Conservation (phyloP, 2,113 vertebrate species). For the Clarias magur region DNA sequence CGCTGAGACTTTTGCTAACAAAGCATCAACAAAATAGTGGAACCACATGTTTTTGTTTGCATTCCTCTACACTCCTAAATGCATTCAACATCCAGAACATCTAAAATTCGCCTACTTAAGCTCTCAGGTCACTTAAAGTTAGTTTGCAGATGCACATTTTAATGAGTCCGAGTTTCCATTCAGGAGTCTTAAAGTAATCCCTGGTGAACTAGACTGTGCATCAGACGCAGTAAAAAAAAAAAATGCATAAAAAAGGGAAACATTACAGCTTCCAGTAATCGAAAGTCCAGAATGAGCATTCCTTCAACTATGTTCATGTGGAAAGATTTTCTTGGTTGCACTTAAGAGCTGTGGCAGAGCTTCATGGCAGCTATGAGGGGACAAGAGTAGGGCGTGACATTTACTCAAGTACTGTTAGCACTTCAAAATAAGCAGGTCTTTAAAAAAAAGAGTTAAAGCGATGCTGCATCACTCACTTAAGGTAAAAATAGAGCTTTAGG, state of each 20-base stretch:
- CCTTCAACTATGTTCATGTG: neutral
- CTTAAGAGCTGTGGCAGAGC: neutral
- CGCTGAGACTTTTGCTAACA: neutral
- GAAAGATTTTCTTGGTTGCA: neutral
- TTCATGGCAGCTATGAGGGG: neutral
- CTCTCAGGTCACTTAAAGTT: neutral
- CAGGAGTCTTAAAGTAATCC: neutral
- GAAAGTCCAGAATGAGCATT: neutral
- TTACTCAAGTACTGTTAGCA: neutral
- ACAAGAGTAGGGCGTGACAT: neutral
- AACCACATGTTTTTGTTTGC: neutral
- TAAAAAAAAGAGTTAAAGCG: neutral
- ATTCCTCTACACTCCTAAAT: neutral
- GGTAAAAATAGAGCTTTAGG: neutral
- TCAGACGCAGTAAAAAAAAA: neutral
- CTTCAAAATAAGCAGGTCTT: neutral
- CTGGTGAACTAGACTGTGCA: neutral
- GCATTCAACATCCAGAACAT: neutral
- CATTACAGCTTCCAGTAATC: neutral
- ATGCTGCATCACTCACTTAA: neutral
- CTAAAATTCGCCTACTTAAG: neutral
- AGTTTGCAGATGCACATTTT: neutral
- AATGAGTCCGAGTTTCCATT: too few relatives aligned
- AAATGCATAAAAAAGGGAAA: too few relatives aligned
- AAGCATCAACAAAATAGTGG: neutral